Evolutionary conservation across 2,888 invertebrate genomes (phyloP), one percentile per base, ranked within the genome.

Genomic region (Smittia sp.): DNA sequence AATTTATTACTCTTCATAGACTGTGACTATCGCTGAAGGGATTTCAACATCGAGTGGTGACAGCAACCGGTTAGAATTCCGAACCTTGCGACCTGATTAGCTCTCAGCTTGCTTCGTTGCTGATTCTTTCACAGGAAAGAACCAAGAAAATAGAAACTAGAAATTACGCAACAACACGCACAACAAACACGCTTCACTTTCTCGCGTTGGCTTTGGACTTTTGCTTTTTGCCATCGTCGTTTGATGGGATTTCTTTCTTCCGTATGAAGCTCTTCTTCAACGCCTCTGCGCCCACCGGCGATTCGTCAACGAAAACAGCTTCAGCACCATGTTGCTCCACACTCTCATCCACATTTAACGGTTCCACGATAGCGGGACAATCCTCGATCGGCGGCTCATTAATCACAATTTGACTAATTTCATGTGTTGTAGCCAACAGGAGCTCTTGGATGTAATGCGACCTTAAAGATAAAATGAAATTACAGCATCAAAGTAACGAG

Each of bases 381-480:
- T 68, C 68, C 6, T 41, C 41, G 52, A 54, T 32, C 7, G 25
- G 3, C 24, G 54, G 52, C 32, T 27, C 41, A 18, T 27, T 25
- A 54, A 72, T 72, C 72, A 72, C 72, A 72, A 54, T 72, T 72
- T 72, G 58, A 72, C 72, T 72, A 62, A 54, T 72, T 38, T 72
- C 72, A 39, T 62, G 54, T 38, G 54, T 52, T 75, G 88, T 86
- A 46, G 88, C 87, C 77, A 90, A 81, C 77, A 90, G 81, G 77
- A 91, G 81, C 81, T 90, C 88, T 82, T 90, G 89, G 75, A 90
- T 88, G 83, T 89, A 91, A 78, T 88, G 84, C 74, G 82, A 82
- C 75, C 83, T 82, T 69, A 38, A 76, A 75, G 25, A 0, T 66
- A 1, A 75, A 63, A 69, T 9, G 15, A 4, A 7, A 58, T 18